Conservation (phyloP, 2,113 vertebrate genomes). For the Larimichthys crocea region DNA sequence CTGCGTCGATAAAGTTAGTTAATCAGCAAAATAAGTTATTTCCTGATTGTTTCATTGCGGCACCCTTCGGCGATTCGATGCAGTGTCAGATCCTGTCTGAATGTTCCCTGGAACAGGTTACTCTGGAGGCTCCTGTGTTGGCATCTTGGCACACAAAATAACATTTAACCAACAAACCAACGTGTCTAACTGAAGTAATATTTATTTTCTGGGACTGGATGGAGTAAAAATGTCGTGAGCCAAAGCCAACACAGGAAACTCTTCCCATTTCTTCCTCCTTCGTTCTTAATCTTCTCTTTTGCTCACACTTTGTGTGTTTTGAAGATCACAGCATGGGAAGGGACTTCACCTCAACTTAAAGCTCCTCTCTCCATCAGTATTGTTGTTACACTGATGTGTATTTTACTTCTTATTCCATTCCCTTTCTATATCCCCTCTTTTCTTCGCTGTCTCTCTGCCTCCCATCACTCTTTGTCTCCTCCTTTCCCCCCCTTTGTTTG, state of each 20-base stretch:
- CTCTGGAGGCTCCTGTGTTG: slow-evolving; percentile 63
- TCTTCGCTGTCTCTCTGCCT: background rate
- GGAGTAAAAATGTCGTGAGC: background rate
- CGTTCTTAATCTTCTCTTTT: slow-evolving; percentile 42
- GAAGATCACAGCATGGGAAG: slow-evolving; percentile 76
- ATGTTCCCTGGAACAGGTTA: background rate
- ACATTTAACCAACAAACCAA: too few species aligned
- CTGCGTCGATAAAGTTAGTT: too few species aligned
- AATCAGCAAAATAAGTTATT: too few species aligned
- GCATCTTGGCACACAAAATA: background rate
- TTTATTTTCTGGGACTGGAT: background rate
- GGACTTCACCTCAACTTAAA: slow-evolving; percentile 63
- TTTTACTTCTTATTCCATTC: slow-evolving; percentile 16
- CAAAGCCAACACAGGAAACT: slow-evolving; percentile 69
- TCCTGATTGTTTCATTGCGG: too few species aligned
- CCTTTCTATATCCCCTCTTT: background rate
- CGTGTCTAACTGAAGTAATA: background rate
- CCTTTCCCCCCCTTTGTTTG: background rate
- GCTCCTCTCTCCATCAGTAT: slow-evolving; percentile 45
- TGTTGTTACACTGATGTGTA: slow-evolving; percentile 28
- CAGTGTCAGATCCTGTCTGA: too few species aligned
- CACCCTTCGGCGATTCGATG: too few species aligned
- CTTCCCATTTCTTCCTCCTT: slow-evolving; percentile 29
- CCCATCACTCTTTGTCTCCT: background rate
- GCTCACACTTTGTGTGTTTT: slow-evolving; percentile 65